Conservation (phyloP, 2,113 vertebrate species). For the Brienomyrus longianalis region DNA sequence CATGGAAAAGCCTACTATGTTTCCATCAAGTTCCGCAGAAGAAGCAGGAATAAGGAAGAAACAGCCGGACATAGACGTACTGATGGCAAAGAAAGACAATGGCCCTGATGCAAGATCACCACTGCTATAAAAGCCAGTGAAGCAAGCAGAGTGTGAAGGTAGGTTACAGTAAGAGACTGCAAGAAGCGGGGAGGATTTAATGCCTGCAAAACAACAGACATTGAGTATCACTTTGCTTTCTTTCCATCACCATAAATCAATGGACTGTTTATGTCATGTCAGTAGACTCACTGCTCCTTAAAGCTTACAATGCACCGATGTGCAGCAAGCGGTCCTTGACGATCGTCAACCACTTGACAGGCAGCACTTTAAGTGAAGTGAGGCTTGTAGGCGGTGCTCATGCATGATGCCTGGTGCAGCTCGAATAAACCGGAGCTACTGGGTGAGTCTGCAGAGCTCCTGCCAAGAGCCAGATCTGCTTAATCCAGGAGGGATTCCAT, state of each 20-base stretch:
- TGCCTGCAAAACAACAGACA: background rate
- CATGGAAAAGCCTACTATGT: background rate
- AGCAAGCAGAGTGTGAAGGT: background rate
- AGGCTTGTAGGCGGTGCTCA: background rate
- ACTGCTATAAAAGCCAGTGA: background rate
- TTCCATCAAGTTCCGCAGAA: background rate
- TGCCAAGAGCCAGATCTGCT: conserved; percentile 43
- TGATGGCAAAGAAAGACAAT: background rate
- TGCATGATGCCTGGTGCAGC: background rate
- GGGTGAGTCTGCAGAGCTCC: conserved; percentile 19
- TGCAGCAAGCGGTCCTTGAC: background rate
- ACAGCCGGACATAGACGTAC: background rate
- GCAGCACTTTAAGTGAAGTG: background rate
- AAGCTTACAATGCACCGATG: background rate
- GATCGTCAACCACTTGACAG: background rate
- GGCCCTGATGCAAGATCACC: background rate
- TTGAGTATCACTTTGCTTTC: background rate
- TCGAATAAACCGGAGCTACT: background rate
- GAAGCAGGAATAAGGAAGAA: background rate
- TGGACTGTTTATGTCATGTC: background rate
- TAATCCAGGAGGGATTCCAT: conserved; percentile 49
- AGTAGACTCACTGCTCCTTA: background rate
- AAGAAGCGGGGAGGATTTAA: background rate
- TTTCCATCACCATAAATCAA: background rate
- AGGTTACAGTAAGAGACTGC: background rate